Conservation (phyloP, 2,888 invertebrate genomes). For the Pimpla rufipes region DNA sequence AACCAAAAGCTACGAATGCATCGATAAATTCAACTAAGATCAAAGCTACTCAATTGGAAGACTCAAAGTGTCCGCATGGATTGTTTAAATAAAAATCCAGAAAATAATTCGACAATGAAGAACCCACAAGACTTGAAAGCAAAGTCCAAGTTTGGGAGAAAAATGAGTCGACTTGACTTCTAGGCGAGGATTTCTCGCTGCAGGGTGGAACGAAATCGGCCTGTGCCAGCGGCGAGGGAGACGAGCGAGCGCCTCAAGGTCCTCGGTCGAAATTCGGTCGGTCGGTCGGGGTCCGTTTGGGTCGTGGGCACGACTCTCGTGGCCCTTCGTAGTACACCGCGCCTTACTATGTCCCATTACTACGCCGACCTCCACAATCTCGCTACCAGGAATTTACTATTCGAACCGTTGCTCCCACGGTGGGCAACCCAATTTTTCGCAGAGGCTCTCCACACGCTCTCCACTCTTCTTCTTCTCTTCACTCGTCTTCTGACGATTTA, state of each 20-base stretch:
- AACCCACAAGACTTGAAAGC: too few species aligned
- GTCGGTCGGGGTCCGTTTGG: constrained; percentile 33
- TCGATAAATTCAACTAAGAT: too few species aligned
- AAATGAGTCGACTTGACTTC: constrained; percentile 6
- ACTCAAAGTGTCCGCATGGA: too few species aligned
- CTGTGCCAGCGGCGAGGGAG: constrained; percentile 1
- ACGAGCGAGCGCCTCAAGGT: constrained; percentile 32
- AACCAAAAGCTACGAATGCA: too few species aligned
- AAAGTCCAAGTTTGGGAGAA: too few species aligned
- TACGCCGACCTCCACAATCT: constrained; percentile 58
- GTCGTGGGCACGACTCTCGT: constrained; percentile 27
- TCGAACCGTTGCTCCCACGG: constrained; percentile 48
- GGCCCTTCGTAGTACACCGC: constrained; percentile 44
- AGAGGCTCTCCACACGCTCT: neutral
- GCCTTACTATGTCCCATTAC: constrained; percentile 49
- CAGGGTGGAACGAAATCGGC: constrained; percentile 11
- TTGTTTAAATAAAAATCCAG: too few species aligned
- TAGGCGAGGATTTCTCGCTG: neutral
- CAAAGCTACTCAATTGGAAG: too few species aligned
- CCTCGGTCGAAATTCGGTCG: constrained; percentile 25
- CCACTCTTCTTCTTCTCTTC: too few species aligned
- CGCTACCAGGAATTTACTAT: constrained; percentile 62
- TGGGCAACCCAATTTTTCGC: constrained; percentile 29
- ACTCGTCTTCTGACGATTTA: too few species aligned
- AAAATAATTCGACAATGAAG: too few species aligned